These are phyloP conservation scores for Nezara viridula DNA, from an alignment of 2,888 invertebrate species.

Conservation along the genomic window DNA sequence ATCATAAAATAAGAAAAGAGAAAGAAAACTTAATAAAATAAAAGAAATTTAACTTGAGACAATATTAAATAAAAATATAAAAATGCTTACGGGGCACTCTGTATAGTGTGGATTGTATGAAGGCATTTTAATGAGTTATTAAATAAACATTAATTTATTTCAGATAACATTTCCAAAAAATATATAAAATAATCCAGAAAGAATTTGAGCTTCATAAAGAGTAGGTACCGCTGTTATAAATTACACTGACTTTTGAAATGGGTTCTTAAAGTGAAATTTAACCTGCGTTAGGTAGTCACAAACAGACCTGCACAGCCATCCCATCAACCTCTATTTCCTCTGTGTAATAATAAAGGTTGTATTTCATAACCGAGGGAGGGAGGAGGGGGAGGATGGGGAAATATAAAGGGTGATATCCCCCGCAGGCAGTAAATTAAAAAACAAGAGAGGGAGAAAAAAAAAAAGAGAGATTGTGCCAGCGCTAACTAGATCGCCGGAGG, in stretches of 20 bases:
- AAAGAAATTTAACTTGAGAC: too few relatives aligned
- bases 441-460: slow-evolving; percentile 10
- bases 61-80: too few relatives aligned
- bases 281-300: background rate
- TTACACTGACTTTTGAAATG: background rate
- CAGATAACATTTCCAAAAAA: too few relatives aligned
- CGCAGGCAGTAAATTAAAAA: slow-evolving; percentile 28
- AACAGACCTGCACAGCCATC: background rate
- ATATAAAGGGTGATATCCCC: slow-evolving; percentile 33
- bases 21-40: too few relatives aligned
- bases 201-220: background rate
- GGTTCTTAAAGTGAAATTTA: slow-evolving; percentile 18
- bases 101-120: too few relatives aligned
- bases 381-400: background rate
- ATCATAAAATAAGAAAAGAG: too few relatives aligned
- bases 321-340: slow-evolving; percentile 16
- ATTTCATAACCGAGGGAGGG: slow-evolving; percentile 36
- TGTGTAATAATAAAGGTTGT: slow-evolving; percentile 34
- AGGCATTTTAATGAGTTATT: too few relatives aligned
- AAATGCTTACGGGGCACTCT: too few relatives aligned
- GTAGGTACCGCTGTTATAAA: background rate
- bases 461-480: background rate
- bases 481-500: slow-evolving; percentile 45
- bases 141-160: too few relatives aligned
- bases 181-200: too few relatives aligned